Conservation (phyloP, 2,888 invertebrate genomes). For the Exephanes ischioxanthus region DNA sequence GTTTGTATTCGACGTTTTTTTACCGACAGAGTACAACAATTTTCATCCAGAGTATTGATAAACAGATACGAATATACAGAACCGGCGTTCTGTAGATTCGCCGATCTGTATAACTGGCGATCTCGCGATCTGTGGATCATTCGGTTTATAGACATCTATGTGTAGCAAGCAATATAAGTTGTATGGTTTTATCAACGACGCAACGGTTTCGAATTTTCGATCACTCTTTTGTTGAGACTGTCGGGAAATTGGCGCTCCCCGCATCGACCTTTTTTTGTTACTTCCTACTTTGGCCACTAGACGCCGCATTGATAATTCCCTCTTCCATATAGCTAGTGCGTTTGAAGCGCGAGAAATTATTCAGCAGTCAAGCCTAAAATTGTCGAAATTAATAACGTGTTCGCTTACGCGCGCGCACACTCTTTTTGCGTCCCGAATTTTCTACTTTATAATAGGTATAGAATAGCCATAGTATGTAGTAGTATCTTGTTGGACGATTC, state of each 20-base stretch:
- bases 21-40: not conserved
- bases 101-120: too few species aligned
- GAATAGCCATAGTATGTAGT: conserved; percentile 43
- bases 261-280: not conserved
- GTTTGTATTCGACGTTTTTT: not conserved
- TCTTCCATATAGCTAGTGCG: conserved; percentile 2
- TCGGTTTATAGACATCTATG: not conserved
- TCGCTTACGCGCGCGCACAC: conserved; percentile 15
- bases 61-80: too few species aligned
- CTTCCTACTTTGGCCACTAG: not conserved
- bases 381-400: conserved; percentile 11
- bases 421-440: conserved; percentile 21
- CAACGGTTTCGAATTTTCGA: too few species aligned
- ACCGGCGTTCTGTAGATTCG: too few species aligned
- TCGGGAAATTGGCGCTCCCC: not conserved
- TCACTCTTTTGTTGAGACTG: not conserved
- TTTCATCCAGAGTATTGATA: too few species aligned
- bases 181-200: not conserved
- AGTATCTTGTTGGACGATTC: conserved; percentile 53
- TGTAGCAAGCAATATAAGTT: not conserved
- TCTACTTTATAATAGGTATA: conserved; percentile 51
- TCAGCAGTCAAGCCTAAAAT: conserved; percentile 12
- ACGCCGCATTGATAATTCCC: conserved; percentile 13
- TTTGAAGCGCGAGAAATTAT: conserved; percentile 32
- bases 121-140: too few species aligned